Evolutionary conservation across 2,888 invertebrate species (phyloP).

Genomic region (Mylabris sibirica): DNA sequence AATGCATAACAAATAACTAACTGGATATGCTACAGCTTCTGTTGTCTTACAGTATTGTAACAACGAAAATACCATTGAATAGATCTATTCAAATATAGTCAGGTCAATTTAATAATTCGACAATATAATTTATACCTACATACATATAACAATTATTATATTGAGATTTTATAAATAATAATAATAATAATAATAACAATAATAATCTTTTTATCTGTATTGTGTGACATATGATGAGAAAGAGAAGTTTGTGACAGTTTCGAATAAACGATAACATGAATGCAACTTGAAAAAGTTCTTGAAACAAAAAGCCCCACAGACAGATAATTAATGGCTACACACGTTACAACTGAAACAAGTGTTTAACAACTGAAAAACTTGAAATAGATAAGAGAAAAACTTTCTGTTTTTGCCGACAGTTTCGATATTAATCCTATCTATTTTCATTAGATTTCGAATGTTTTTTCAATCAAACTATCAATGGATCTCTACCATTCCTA

Average conservation of each 20-base stretch:
- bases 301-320: constrained; percentile 51
- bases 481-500: neutral
- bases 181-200: no score
- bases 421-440: constrained; percentile 30
- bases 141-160: no score
- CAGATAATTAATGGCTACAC: constrained; percentile 54
- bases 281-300: constrained; percentile 51
- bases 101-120: neutral
- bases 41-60: constrained; percentile 54
- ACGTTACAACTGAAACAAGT: constrained; percentile 49
- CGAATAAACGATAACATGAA: constrained; percentile 52
- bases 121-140: no score
- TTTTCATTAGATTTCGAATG: constrained; percentile 13
- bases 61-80: constrained; percentile 47
- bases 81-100: neutral
- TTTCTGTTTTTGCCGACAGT: constrained; percentile 30
- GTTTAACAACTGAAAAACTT: constrained; percentile 49
- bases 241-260: constrained; percentile 48
- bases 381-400: constrained; percentile 38
- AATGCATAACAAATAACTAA: constrained; percentile 61
- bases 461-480: neutral
- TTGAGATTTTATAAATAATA: no score
- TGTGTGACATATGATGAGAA: constrained; percentile 30
- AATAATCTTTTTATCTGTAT: constrained; percentile 7
- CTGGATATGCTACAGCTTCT: constrained; percentile 52